Conservation (phyloP, 2,113 vertebrate species). For the Takifugu bimaculatus region DNA sequence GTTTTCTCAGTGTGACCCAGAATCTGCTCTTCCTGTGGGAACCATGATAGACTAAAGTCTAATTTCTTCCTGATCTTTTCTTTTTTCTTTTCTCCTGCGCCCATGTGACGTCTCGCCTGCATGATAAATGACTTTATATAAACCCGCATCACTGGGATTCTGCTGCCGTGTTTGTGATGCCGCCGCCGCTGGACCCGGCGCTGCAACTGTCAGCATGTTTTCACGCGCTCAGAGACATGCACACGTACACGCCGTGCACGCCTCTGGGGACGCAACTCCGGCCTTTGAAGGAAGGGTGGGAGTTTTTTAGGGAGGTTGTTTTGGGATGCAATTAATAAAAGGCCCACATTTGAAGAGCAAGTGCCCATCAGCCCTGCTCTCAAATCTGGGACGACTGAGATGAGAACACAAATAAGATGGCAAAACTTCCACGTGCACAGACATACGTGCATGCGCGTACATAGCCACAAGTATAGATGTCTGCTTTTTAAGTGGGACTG, state of each 20-base stretch:
- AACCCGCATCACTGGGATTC: too few species aligned
- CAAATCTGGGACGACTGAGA: slow-evolving; percentile 54
- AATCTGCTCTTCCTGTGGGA: too few species aligned
- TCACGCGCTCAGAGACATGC: background rate
- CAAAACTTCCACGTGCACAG: background rate
- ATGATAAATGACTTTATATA: too few species aligned
- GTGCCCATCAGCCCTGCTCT: slow-evolving; percentile 53
- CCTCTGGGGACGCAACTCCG: slow-evolving; percentile 9
- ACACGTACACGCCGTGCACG: background rate
- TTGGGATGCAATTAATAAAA: slow-evolving; percentile 69
- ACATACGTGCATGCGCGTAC: slow-evolving; percentile 3
- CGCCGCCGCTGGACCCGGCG: too few species aligned
- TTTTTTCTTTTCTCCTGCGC: too few species aligned
- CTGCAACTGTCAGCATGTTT: too few species aligned
- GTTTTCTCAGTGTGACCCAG: too few species aligned
- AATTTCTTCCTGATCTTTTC: too few species aligned
- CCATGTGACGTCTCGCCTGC: too few species aligned
- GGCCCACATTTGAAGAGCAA: slow-evolving; percentile 40
- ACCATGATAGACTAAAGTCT: too few species aligned
- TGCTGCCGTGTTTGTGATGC: too few species aligned
- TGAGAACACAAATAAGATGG: slow-evolving; percentile 3
- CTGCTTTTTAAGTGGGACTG: background rate
- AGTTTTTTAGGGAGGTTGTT: slow-evolving; percentile 58
- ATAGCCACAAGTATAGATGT: background rate
- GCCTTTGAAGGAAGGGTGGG: slow-evolving; percentile 42